A percentile compares a stretch with the other conserved stretches of the same genome.
Conservation (phyloP, 1,140 invertebrate genomes). For the Drosophila lowei region DNA sequence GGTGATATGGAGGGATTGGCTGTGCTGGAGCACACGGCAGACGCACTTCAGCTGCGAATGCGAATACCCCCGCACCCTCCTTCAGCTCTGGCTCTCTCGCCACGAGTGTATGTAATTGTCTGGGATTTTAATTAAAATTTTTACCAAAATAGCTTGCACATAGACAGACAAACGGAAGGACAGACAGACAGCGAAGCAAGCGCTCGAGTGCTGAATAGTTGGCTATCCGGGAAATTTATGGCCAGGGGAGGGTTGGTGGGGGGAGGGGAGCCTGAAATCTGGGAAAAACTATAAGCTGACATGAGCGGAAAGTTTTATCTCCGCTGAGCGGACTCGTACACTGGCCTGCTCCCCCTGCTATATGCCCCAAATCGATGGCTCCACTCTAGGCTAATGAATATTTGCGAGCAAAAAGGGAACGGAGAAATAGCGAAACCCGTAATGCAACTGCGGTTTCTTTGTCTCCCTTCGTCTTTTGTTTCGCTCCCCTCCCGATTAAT, state of each 20-base stretch:
- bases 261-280: conserved; percentile 55
- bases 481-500: conserved; percentile 52
- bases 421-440: conserved; percentile 16
- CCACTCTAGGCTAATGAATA: conserved; percentile 69
- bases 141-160: conserved; percentile 66
- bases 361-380: conserved; percentile 41
- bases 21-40: conserved; percentile 69
- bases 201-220: conserved; percentile 63
- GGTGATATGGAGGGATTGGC: conserved; percentile 36
- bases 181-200: conserved; percentile 8
- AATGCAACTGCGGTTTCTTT: conserved; percentile 69
- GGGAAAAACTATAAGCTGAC: conserved; percentile 71
- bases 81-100: conserved; percentile 25
- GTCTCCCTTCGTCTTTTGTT: conserved; percentile 55
- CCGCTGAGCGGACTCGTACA: conserved; percentile 1
- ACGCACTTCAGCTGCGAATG: conserved; percentile 29
- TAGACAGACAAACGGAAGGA: not conserved
- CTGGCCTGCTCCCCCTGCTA: not conserved
- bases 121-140: conserved; percentile 80
- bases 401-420: conserved; percentile 44
- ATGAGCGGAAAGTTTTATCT: conserved; percentile 61
- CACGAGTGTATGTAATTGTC: conserved; percentile 71
- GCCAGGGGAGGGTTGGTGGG: conserved; percentile 28
- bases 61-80: conserved; percentile 1
- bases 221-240: conserved; percentile 69